A percentile compares a stretch with the other conserved stretches of the same genome.
Conservation (phyloP, 2,797 vertebrate species). For the Oreonectes daqikongensis region DNA sequence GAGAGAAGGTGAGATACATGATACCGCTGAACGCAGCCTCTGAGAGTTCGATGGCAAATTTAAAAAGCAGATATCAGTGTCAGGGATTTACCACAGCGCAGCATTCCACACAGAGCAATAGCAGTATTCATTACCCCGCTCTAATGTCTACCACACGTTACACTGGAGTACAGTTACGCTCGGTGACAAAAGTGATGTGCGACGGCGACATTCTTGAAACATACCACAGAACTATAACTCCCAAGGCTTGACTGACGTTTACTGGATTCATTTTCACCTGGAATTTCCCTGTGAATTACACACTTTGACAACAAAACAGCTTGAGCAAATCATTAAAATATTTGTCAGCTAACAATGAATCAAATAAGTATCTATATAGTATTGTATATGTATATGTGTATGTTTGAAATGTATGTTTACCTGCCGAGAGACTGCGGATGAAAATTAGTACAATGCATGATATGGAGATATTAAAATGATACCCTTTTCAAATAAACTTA, state of each 20-base stretch:
- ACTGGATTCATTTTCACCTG: conserved; percentile 67
- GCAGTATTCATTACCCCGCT: conserved; percentile 51
- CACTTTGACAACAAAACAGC: conserved; percentile 21
- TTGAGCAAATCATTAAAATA: too few species aligned
- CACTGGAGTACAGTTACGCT: conserved; percentile 63
- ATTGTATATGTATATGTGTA: too few species aligned
- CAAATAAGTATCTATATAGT: too few species aligned
- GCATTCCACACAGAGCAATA: conserved; percentile 56
- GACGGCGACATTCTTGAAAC: conserved; percentile 70
- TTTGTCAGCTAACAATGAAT: background rate
- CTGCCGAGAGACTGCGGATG: too few species aligned
- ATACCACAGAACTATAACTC: conserved; percentile 53
- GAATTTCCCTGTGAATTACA: conserved; percentile 69
- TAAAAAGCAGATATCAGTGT: conserved; percentile 61
- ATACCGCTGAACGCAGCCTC: conserved; percentile 52
- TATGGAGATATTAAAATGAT: too few species aligned
- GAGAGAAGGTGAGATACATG: conserved; percentile 43
- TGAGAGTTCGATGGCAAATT: conserved; percentile 56
- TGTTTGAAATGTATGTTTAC: too few species aligned
- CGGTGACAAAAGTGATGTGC: conserved; percentile 64
- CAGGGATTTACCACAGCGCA: conserved; percentile 63
- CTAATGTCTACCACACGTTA: conserved; percentile 55
- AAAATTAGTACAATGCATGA: too few species aligned
- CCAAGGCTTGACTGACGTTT: conserved; percentile 28
- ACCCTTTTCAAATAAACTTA: too few species aligned